phyloP scores from a whole-genome alignment of 2,888 invertebrate genomes.

The Phengaris alcon region DNA sequence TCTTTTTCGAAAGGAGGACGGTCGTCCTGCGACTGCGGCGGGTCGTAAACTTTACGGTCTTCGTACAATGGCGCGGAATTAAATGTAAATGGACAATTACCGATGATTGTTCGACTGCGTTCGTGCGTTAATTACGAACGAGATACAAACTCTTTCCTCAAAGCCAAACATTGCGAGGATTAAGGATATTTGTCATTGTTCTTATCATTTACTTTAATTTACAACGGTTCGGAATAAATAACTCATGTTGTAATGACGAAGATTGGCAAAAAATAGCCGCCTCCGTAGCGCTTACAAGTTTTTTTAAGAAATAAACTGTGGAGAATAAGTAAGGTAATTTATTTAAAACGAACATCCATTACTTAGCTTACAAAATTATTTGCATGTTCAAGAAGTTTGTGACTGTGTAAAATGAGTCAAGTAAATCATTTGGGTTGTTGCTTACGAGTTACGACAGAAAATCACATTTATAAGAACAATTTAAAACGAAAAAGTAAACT shows the following conservation, averaged over 20 bases:
- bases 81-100: conserved; percentile 41
- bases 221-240: not conserved
- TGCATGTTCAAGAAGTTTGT: conserved; percentile 15
- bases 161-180: not conserved
- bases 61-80: conserved; percentile 55
- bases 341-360: conserved; percentile 17
- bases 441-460: conserved; percentile 11
- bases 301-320: conserved; percentile 4
- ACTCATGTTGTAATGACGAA: not conserved
- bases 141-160: not conserved
- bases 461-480: conserved; percentile 17
- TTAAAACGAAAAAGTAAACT: conserved; percentile 26
- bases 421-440: conserved; percentile 11
- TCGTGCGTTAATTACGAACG: conserved; percentile 39
- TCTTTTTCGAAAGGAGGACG: conserved; percentile 67
- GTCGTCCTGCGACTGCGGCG: conserved; percentile 63
- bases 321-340: conserved; percentile 7
- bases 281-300: not conserved
- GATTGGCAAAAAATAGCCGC: not conserved
- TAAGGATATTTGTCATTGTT: not conserved
- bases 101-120: conserved; percentile 40
- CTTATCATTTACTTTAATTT: conserved; percentile 1
- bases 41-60: conserved; percentile 70
- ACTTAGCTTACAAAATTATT: conserved; percentile 15
- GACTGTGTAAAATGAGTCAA: conserved; percentile 23